Evolutionary conservation across 1,140 invertebrate genomes (phyloP), one percentile per base, ranked within the genome.

Genomic region (Wiebesia pumilae): DNA sequence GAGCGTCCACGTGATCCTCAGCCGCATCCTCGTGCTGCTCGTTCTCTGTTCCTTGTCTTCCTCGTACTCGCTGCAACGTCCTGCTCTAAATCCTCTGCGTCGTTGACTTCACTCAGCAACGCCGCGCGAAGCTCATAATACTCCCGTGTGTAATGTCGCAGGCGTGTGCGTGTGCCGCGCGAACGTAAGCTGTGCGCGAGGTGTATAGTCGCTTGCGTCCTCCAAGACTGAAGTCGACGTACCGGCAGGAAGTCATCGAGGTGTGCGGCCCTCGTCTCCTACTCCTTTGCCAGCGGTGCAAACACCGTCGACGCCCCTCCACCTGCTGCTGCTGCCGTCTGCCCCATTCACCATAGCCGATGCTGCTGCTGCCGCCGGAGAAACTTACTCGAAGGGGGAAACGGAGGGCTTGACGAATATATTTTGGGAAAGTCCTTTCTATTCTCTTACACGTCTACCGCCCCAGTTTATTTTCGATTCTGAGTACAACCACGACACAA

Each of bases 231-330:
- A 82, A 24, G 38, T 81, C 75, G 81, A 54, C 85, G 79, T 54
- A 69, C 85, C 81, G 81, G 75, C 85, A 87, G 85, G 85, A 87
- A 87, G 81, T 87, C 65, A 30, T 73, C 62, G 81, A 83, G 69
- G 51, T 81, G 84, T 73, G 71, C 38, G 33, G 54, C 14, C 71
- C 30, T 21, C 58, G 54, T 83, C 85, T 83, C 85, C 51, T 79
- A 35, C 83, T 82, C 79, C 69, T 62, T 21, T 24, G 58, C 24
- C 58, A 54, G 51, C 51, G 51, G 51, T 54, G 51, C 67, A 16
- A 12, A n/a, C 47, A 33, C n/a, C 38, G 40, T 69, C 24, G 62
- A 69, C 80, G 62, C 80, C 67, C 65, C 81, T 83, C 81, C 81
- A 71, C 81, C 81, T 82, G 81, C n/a, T 35, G 24, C 27, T 54